Percentiles rank a stretch among this genome's conserved stretches.
Evolutionary conservation across 2,113 vertebrate species (phyloP).

Genomic region (Chaetodon auriga): DNA sequence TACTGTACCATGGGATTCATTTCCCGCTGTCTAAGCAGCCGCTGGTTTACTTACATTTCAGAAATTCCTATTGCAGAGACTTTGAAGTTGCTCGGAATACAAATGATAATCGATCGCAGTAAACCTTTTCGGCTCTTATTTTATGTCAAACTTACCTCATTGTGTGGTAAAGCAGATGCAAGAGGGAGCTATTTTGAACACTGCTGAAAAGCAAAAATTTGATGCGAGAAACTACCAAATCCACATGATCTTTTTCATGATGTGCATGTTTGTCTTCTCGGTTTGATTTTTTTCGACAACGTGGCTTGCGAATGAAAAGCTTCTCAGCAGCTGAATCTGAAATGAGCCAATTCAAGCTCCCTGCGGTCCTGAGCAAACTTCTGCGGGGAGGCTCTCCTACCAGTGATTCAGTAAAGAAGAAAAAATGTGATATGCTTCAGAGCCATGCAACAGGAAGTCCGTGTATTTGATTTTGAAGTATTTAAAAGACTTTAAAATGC

Average conservation of each 20-base stretch:
- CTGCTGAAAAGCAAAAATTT: constrained; percentile 37
- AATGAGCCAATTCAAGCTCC: constrained; percentile 57
- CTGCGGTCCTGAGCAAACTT: constrained; percentile 50
- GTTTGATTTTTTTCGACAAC: constrained; percentile 59
- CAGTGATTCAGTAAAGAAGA: constrained; percentile 40
- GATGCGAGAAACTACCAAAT: constrained; percentile 9
- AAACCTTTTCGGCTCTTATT: neutral
- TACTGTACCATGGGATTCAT: neutral
- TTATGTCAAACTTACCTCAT: neutral
- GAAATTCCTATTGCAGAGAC: constrained; percentile 7
- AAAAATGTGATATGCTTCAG: constrained; percentile 34
- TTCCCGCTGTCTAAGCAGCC: neutral
- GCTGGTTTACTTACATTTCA: constrained; percentile 11
- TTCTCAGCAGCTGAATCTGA: constrained; percentile 49
- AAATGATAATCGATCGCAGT: constrained; percentile 28
- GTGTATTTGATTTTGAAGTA: constrained; percentile 29
- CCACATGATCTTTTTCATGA: constrained; percentile 22
- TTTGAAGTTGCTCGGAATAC: neutral
- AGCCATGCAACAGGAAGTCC: constrained; percentile 3
- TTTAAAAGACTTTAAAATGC: constrained; percentile 15
- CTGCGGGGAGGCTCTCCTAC: constrained; percentile 47
- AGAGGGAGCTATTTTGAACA: constrained; percentile 19
- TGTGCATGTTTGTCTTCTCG: constrained; percentile 38
- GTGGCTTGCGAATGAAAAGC: constrained; percentile 38
- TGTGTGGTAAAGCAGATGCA: neutral